Conservation (phyloP, 2,888 invertebrate species). For the Nomada flava region DNA sequence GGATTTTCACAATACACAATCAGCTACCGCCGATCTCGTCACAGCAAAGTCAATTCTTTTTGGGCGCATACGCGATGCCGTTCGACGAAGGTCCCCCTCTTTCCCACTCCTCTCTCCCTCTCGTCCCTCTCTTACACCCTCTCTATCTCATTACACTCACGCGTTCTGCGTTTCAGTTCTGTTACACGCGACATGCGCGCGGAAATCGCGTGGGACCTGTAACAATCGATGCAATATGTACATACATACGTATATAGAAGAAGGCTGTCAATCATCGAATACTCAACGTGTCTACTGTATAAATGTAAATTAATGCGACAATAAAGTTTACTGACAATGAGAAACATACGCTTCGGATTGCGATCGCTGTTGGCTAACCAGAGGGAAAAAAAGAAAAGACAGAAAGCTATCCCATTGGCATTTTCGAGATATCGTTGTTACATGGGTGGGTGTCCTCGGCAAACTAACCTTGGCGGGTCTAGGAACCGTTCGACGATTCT, state of each 20-base stretch:
- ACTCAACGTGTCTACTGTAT: constrained; percentile 72
- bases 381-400: background rate
- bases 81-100: no score
- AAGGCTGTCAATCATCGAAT: constrained; percentile 60
- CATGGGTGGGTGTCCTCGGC: constrained; percentile 1
- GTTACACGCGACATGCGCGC: background rate
- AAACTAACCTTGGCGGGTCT: constrained; percentile 36
- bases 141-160: background rate
- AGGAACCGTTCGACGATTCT: constrained; percentile 26
- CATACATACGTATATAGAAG: constrained; percentile 61
- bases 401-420: background rate
- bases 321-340: constrained; percentile 63
- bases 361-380: background rate
- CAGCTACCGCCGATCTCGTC: no score
- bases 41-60: no score
- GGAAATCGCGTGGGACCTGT: background rate
- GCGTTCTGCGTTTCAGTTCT: background rate
- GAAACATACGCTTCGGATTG: constrained; percentile 26
- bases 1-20: background rate
- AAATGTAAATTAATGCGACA: constrained; percentile 79
- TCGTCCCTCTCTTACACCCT: no score
- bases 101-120: no score
- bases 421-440: background rate
- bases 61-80: no score
- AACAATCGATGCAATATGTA: constrained; percentile 1